Base-by-base conservation (phyloP, 1,140 invertebrate species). In the Lepidotrigona ventralis region DNA sequence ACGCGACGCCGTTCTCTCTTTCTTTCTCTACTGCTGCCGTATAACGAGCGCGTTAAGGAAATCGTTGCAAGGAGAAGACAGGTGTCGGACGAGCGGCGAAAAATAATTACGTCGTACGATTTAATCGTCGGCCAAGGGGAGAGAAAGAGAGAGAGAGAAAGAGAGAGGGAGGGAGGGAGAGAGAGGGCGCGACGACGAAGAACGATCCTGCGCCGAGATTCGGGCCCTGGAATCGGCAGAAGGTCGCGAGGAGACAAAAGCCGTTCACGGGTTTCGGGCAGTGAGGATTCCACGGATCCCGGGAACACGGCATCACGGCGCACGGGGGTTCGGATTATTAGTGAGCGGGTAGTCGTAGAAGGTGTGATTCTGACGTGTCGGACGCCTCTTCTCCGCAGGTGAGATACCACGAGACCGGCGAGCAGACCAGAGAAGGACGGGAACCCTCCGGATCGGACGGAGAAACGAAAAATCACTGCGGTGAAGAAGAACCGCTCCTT, bases 291-390 rank as follows among this genome's bases (percentile, higher is more conserved):
- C 79, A 86, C 70, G 85, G 86, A 90, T 89, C 82, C 83, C 84
- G 79, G 84, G 86, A 85, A 90, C 83, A 86, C 51, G 73, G 84
- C 64, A 86, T 72, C 79, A 63, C 74, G 26, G 87, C 81, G 79
- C 83, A 85, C 83, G 84, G 86, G 90, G 87, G 85, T 91, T 87
- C 82, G 87, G 84, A 90, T 92, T 93, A 93, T 90, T 92, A 91
- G 90, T 87, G 88, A 91, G 89, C 88, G 89, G 90, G 88, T 91
- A 92, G 90, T 92, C 91, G 86, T 89, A 78, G 90, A 92, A 94
- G 93, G 93, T 94, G 93, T 93, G 93, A 94, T 94, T 94, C 91
- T 91, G 92, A 94, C 92, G 93, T 93, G 92, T 92, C 90, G 88
- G 90, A 91, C 90, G 89, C 88, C 91, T 91, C 91, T 90, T 85